Evolutionary conservation across 2,113 vertebrate genomes (phyloP), one percentile per base, ranked within the genome.

Genomic region (Pelusios castaneus): DNA sequence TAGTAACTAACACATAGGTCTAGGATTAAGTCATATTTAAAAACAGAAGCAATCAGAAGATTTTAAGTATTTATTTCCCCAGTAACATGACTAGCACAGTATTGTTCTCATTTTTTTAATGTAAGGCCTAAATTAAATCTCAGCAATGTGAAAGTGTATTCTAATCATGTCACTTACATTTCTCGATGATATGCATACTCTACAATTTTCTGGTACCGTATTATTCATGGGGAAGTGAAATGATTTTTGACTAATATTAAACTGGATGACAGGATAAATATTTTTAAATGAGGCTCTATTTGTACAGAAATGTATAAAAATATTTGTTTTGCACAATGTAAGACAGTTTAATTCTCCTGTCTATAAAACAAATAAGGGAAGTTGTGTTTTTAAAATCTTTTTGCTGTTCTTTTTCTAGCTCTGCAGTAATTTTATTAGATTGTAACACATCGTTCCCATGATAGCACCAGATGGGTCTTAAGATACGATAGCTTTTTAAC

Each of bases 401-500:
- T 76, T 91, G 86, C 63, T 93, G 82, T 31, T 45, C 96, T 47
- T 95, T 96, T 55, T 77, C 81, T 83, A 80, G 80, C 77, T 54
- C 89, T 89, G 93, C 70, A 91, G 83, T 92, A 89, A 96, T 96
- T 94, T 92, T 94, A 93, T 97, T 97, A 97, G 95, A 95, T 96
- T 92, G 88, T 78, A 97, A 89, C 85, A 94, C 34, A 38, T 91
- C 95, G 93, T 70, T 96, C 91, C 82, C 90, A 89, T 60, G 79
- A 92, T 93, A 88, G 79, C 96, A 91, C 84, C 94, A 98, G 96
- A 97, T 96, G 96, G 93, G 91, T 96, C 87, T 97, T 92, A 97
- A 97, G 92, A 90, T 86, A 85, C 91, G 89, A 97, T 97, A 89
- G 89, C 84, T 96, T 97, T 97, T 97, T 94, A 97, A 97, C 95